A percentile compares a stretch with the other conserved stretches of the same genome.
Evolutionary conservation across 2,797 vertebrate genomes (phyloP).

Genomic region (Notamacropus eugenii): DNA sequence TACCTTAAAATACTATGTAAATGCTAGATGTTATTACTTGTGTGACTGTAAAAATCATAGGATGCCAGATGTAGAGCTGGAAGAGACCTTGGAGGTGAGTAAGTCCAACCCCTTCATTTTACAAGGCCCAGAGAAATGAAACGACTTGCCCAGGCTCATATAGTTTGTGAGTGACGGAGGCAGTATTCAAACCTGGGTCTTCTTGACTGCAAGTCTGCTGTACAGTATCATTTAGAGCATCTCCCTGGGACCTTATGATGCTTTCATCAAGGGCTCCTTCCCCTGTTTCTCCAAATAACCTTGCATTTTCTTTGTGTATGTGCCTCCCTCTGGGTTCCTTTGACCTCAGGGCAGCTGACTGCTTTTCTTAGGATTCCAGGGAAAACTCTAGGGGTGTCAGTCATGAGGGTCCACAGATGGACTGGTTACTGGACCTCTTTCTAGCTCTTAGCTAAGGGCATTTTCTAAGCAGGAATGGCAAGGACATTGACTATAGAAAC

Average conservation of each 20-base stretch:
- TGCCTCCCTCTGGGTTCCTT: background rate
- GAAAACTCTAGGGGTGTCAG: background rate
- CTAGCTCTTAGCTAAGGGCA: background rate
- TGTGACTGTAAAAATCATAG: too few species aligned
- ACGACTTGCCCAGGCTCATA: background rate
- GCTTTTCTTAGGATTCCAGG: background rate
- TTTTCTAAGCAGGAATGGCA: background rate
- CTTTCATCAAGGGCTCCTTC: background rate
- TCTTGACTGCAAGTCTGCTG: background rate
- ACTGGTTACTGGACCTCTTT: background rate
- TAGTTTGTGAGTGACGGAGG: background rate
- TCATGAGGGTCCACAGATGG: background rate
- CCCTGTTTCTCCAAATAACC: too few species aligned
- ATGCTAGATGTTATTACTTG: too few species aligned
- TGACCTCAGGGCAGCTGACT: too few species aligned
- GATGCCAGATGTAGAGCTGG: background rate
- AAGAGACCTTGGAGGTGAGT: too few species aligned
- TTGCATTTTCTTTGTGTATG: background rate
- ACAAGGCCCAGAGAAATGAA: background rate
- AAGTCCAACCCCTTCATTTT: background rate
- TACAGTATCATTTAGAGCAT: background rate
- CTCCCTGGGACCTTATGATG: background rate
- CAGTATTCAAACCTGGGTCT: background rate
- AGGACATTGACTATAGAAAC: background rate
- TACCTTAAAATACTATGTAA: too few species aligned